These are phyloP conservation scores for Drosophila ficusphila DNA, from an alignment of 1,140 invertebrate species.

Conservation along the genomic window DNA sequence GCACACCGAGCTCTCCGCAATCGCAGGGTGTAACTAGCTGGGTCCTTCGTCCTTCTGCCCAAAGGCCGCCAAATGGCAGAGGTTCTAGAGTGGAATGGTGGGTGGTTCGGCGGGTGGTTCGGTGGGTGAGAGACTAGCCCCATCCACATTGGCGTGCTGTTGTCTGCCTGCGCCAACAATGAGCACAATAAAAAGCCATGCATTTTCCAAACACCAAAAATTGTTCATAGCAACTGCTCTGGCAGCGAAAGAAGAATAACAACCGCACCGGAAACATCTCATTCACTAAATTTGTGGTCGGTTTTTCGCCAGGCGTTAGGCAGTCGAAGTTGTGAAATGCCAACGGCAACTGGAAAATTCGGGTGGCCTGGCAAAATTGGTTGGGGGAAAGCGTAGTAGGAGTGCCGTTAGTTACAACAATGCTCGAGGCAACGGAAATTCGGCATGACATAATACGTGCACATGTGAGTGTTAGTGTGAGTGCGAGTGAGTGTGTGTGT, in stretches of 20 bases:
- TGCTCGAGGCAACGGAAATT: slow-evolving; percentile 80
- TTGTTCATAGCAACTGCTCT: slow-evolving; percentile 47
- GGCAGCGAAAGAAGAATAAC: slow-evolving; percentile 55
- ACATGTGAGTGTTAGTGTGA: slow-evolving; percentile 66
- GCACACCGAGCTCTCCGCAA: slow-evolving; percentile 14
- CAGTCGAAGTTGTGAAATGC: slow-evolving; percentile 81
- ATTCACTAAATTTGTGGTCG: slow-evolving; percentile 83
- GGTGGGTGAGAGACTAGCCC: slow-evolving; percentile 12
- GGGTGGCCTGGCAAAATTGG: slow-evolving; percentile 10
- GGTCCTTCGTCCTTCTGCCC: slow-evolving; percentile 3
- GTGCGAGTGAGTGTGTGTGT: slow-evolving; percentile 18
- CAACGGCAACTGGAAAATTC: slow-evolving; percentile 52
- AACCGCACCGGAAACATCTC: slow-evolving; percentile 82
- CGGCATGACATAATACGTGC: slow-evolving; percentile 79
- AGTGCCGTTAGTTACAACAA: slow-evolving; percentile 76
- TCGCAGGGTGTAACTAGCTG: slow-evolving; percentile 59
- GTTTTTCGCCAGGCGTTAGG: slow-evolving; percentile 75
- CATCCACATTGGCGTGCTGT: slow-evolving; percentile 56
- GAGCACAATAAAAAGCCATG: slow-evolving; percentile 81
- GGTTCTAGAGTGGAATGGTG: background rate
- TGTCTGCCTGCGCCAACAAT: slow-evolving; percentile 62
- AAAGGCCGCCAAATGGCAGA: slow-evolving; percentile 26
- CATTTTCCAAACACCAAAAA: slow-evolving; percentile 83
- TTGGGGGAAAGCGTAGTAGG: slow-evolving; percentile 32
- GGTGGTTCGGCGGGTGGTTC: no score